These are phyloP conservation scores for Poeciliopsis prolifica DNA, from an alignment of 2,113 vertebrate species.

Conservation along the genomic window DNA sequence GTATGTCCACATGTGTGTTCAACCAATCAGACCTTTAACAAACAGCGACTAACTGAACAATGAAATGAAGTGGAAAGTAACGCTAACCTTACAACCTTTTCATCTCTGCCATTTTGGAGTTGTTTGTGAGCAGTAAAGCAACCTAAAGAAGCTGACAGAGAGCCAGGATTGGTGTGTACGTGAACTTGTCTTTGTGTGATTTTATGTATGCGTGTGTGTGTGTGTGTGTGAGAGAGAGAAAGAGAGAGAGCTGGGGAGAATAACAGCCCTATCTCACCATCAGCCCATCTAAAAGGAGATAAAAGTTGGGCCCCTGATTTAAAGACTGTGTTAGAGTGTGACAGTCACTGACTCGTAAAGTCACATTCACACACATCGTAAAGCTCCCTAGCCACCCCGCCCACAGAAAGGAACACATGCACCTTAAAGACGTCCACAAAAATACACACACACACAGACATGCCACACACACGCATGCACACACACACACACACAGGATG, in stretches of 20 bases:
- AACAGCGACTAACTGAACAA: constrained; percentile 43
- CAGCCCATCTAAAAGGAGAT: constrained; percentile 71
- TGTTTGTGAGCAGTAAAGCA: constrained; percentile 31
- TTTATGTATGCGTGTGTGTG: constrained; percentile 13
- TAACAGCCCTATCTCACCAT: constrained; percentile 72
- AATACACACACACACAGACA: constrained; percentile 3
- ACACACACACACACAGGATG: constrained; percentile 5
- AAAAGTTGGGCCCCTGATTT: constrained; percentile 78
- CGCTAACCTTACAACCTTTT: constrained; percentile 41
- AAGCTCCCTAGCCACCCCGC: constrained; percentile 63
- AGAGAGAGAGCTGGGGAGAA: constrained; percentile 37
- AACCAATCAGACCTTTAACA: constrained; percentile 59
- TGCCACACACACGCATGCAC: constrained; percentile 4
- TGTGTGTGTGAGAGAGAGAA: not conserved
- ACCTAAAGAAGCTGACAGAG: constrained; percentile 43
- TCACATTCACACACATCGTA: constrained; percentile 76
- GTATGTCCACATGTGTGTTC: constrained; percentile 7
- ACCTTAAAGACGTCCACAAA: constrained; percentile 62
- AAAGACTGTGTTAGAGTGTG: constrained; percentile 76
- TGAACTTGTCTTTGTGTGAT: constrained; percentile 12
- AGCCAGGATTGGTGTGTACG: constrained; percentile 34
- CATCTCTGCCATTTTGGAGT: constrained; percentile 46
- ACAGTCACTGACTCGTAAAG: constrained; percentile 80
- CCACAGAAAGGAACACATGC: constrained; percentile 71
- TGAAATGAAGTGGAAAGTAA: constrained; percentile 61